Percentiles rank a stretch among this genome's conserved stretches.
Conservation (phyloP, 92 coral and sea anemone species). For the Umimayanthus chanpuru region DNA sequence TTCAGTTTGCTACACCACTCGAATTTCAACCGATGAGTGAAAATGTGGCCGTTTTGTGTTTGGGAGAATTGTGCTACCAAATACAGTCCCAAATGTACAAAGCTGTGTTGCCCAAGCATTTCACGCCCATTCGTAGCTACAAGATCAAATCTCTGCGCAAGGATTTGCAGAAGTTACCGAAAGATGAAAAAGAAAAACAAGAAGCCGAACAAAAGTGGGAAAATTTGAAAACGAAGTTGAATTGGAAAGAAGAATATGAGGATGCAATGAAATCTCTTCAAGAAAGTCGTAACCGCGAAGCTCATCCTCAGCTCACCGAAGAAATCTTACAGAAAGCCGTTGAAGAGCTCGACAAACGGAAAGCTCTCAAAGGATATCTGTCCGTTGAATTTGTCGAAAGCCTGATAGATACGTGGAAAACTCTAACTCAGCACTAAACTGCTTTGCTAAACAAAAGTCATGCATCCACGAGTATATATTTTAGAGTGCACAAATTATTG, state of each 20-base stretch:
- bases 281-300: conserved; percentile 45
- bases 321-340: not conserved
- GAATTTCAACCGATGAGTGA: not conserved
- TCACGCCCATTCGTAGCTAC: conserved; percentile 37
- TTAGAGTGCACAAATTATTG: no score
- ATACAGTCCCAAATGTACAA: conserved; percentile 43
- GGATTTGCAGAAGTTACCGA: conserved; percentile 51
- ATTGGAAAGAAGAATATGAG: conserved; percentile 48
- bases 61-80: conserved; percentile 41
- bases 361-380: conserved; percentile 50
- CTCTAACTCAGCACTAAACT: not conserved
- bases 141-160: conserved; percentile 24
- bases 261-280: conserved; percentile 49
- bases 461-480: no score
- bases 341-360: conserved; percentile 17
- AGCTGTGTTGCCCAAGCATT: conserved; percentile 44
- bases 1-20: not conserved
- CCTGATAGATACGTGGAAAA: conserved; percentile 48
- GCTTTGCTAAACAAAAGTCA: no score
- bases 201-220: conserved; percentile 48
- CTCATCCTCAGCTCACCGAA: conserved; percentile 33
- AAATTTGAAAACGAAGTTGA: conserved; percentile 31
- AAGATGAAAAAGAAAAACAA: conserved; percentile 37
- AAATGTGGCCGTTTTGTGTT: conserved; percentile 13
- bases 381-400: conserved; percentile 31